A percentile compares a stretch with the other conserved stretches of the same genome.
phyloP scores from a whole-genome alignment of 2,888 invertebrate genomes.

The Andrena flavipes region DNA sequence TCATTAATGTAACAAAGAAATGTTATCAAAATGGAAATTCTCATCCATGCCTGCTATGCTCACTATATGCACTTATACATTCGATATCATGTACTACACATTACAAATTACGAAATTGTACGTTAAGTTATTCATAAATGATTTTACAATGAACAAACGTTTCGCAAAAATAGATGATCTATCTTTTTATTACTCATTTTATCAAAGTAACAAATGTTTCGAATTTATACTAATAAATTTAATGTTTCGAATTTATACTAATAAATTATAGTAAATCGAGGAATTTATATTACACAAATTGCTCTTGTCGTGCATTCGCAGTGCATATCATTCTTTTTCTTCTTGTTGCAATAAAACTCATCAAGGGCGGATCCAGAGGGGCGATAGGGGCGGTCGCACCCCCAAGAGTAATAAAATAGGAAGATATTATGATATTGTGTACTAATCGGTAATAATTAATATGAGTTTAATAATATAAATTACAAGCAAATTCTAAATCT shows the following conservation, averaged over 20 bases:
- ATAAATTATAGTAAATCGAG: background rate
- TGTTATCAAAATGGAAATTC: background rate
- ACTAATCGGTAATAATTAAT: too few relatives aligned
- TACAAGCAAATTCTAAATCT: too few relatives aligned
- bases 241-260: background rate
- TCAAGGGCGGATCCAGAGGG: too few relatives aligned
- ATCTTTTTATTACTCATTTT: constrained; percentile 9
- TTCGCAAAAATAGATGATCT: background rate
- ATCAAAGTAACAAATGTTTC: background rate
- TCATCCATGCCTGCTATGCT: background rate
- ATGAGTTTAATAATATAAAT: too few relatives aligned
- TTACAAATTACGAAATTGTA: constrained; percentile 9
- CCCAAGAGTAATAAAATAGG: too few relatives aligned
- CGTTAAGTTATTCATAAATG: background rate
- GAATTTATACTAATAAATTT: background rate
- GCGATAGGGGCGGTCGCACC: too few relatives aligned
- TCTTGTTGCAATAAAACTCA: background rate
- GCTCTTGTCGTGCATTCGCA: background rate
- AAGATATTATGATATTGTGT: too few relatives aligned
- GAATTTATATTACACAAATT: background rate
- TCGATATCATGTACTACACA: background rate
- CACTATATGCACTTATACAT: background rate
- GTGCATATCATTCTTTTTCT: background rate
- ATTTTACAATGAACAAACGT: background rate
- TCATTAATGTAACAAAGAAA: too few relatives aligned